phyloP scores from a whole-genome alignment of 2,888 invertebrate species.

The Himalopsyche tibetana region DNA sequence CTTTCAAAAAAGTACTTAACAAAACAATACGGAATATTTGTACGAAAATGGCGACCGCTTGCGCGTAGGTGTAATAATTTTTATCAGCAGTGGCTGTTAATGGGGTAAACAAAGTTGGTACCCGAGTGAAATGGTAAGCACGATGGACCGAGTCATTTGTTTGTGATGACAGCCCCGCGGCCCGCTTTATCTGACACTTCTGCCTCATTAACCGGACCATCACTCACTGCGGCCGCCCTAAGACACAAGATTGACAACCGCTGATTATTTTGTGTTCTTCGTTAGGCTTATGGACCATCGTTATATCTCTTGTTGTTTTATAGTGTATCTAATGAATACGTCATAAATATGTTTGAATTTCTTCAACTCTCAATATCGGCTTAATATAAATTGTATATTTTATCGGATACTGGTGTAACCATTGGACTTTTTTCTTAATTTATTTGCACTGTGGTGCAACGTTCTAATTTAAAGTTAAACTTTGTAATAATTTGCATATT shows the following conservation, averaged over 20 bases:
- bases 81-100: conserved; percentile 44
- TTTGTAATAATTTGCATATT: no score
- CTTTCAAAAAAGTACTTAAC: no score
- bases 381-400: no score
- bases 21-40: neutral
- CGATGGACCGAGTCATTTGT: conserved; percentile 58
- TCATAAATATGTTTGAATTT: no score
- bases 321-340: no score
- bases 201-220: conserved; percentile 66
- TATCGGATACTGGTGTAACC: no score
- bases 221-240: conserved; percentile 57
- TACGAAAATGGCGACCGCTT: neutral
- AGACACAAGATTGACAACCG: conserved; percentile 52
- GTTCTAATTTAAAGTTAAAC: no score
- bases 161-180: conserved; percentile 58
- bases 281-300: neutral
- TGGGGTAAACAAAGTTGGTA: conserved; percentile 49
- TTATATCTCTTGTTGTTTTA: conserved; percentile 15
- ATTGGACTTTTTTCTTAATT: no score
- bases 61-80: conserved; percentile 7
- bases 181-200: conserved; percentile 65
- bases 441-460: no score
- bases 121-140: conserved; percentile 47
- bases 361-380: no score
- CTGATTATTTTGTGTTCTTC: conserved; percentile 47